Evolutionary conservation across 2,113 vertebrate species (phyloP).

Genomic region (Corynorhinus townsendii): DNA sequence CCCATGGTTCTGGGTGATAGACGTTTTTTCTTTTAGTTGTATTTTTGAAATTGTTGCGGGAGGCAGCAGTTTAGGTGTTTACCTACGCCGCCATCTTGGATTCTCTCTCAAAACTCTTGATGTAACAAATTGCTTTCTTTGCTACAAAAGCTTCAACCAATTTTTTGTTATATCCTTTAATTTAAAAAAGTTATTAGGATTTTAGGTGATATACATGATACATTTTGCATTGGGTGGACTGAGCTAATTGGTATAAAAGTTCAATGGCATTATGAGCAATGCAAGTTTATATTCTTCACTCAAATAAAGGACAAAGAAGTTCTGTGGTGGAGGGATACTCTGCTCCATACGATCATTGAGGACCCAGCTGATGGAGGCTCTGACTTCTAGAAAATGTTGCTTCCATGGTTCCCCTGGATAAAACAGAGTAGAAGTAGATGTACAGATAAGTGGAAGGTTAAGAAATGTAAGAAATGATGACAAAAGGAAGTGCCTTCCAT

Average conservation of each 20-base stretch:
- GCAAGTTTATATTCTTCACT: neutral
- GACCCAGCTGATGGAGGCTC: neutral
- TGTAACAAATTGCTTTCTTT: neutral
- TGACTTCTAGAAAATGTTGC: neutral
- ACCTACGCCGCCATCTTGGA: too few species aligned
- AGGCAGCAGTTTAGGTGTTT: too few species aligned
- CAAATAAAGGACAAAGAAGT: neutral
- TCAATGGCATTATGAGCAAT: neutral
- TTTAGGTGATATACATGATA: neutral
- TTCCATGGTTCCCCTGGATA: neutral
- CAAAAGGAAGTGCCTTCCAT: neutral
- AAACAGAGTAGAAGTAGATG: neutral
- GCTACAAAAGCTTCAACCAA: neutral
- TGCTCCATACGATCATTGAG: neutral
- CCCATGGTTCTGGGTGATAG: too few species aligned
- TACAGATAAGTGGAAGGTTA: neutral
- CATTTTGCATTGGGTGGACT: neutral
- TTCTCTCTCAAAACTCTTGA: constrained; percentile 33
- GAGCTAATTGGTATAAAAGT: neutral
- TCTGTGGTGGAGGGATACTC: neutral
- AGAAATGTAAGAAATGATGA: neutral
- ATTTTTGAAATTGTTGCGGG: too few species aligned
- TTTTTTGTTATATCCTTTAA: neutral
- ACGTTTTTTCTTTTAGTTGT: too few species aligned
- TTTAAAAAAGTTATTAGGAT: neutral